A percentile compares a stretch with the other conserved stretches of the same genome.
Evolutionary conservation across 2,888 invertebrate species (phyloP).

Genomic region (Hyposoter didymator): DNA sequence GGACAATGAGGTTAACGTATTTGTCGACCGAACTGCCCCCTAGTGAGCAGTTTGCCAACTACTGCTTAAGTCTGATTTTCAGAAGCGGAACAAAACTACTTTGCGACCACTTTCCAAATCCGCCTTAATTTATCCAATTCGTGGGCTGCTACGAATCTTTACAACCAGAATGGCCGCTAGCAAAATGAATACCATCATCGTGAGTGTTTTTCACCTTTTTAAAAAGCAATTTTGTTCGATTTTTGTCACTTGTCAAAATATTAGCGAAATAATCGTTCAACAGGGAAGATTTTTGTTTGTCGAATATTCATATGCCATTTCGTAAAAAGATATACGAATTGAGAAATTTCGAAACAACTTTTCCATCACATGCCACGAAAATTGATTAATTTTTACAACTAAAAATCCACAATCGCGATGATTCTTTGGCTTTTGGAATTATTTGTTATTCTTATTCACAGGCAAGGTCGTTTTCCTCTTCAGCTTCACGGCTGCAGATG

Average conservation of each 20-base stretch:
- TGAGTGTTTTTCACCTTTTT: slow-evolving; percentile 51
- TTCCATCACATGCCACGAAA: neutral
- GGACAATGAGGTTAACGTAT: slow-evolving; percentile 14
- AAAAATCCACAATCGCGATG: slow-evolving; percentile 2
- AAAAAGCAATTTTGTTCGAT: slow-evolving; percentile 2
- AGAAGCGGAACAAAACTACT: neutral
- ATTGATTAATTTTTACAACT: neutral
- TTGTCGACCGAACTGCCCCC: neutral
- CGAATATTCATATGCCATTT: neutral
- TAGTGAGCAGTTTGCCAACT: neutral
- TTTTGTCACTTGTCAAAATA: neutral
- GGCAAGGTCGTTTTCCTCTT: slow-evolving; percentile 83
- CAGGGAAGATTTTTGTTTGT: neutral
- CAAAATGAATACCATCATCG: slow-evolving; percentile 67
- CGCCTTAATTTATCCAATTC: slow-evolving; percentile 7
- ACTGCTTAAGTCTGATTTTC: neutral
- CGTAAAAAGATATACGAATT: neutral
- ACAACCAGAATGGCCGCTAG: slow-evolving; percentile 62
- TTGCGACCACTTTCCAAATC: neutral
- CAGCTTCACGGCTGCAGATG: slow-evolving; percentile 81
- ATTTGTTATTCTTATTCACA: slow-evolving; percentile 72
- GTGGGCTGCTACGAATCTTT: slow-evolving; percentile 23
- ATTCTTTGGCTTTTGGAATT: neutral
- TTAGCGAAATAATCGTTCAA: slow-evolving; percentile 3
- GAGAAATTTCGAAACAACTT: neutral